These are phyloP conservation scores for Alitta virens DNA, from an alignment of 2,888 invertebrate species.

Conservation along the genomic window DNA sequence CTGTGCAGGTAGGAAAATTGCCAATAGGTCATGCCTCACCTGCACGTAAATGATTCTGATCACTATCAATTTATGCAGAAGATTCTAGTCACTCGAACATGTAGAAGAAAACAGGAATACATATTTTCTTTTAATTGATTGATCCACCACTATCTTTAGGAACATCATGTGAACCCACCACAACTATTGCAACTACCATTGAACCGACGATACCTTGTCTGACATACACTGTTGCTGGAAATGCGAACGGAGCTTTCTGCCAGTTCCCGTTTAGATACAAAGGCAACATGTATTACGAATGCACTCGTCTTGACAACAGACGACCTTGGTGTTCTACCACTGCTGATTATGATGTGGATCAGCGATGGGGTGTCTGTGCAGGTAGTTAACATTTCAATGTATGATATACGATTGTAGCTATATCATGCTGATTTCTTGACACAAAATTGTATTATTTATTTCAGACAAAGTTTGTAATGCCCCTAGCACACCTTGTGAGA, in stretches of 20 bases:
- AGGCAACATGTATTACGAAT: background rate
- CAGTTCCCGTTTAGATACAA: background rate
- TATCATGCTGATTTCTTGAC: too few relatives aligned
- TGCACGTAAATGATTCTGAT: too few relatives aligned
- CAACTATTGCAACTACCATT: background rate
- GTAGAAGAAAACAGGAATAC: too few relatives aligned
- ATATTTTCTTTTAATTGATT: too few relatives aligned
- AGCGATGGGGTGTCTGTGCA: background rate
- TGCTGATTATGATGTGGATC: background rate
- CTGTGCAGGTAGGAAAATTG: constrained; percentile 1
- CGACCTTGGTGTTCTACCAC: background rate
- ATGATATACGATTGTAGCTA: too few relatives aligned
- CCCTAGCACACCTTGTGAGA: background rate
- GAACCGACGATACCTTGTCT: background rate
- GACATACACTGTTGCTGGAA: background rate
- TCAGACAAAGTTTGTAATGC: too few relatives aligned
- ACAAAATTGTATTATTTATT: too few relatives aligned
- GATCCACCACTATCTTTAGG: too few relatives aligned
- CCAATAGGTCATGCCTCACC: too few relatives aligned
- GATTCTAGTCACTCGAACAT: too few relatives aligned
- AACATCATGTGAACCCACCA: background rate
- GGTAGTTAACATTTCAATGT: background rate
- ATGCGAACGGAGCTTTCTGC: background rate
- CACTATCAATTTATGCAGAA: too few relatives aligned
- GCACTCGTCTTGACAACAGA: background rate